Evolutionary conservation across 2,888 invertebrate species (phyloP), one percentile per base, ranked within the genome.

Genomic region (Laothoe populi): DNA sequence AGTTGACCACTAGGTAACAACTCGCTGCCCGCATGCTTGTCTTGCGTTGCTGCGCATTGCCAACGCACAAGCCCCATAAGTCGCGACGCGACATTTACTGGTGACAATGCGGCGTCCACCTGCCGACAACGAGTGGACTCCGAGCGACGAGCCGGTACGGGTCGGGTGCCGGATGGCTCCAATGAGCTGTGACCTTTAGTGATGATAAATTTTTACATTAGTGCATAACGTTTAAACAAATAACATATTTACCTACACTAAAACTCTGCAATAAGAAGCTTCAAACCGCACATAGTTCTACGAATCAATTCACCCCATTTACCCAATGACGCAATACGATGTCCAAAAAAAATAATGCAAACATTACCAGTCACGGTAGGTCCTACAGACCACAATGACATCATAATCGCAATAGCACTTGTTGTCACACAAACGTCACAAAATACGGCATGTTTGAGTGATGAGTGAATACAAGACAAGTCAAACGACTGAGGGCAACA

Each of bases 381-480:
- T 23, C 11, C 48, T 40, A 44, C 49, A 53, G 53, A 53, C 40
- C 42, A 31, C 31, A 80, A 79, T 88, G 88, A 87, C 81, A 83
- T 88, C 89, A 88, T 77, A 74, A 70, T 73, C 67, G 68, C 65
- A 69, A 68, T 77, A 73, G 69, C 68, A 66, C 71, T 73, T 75
- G 73, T 74, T 68, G 64, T 64, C 65, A 65, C 57, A 59, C 63
- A 71, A 67, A 78, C 86, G 87, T 88, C 84, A 86, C 73, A 68
- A 59, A 19, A 35, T 46, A 48, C 58, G 16, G 69, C 79, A 83
- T 87, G 79, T 74, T 77, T 73, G 64, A 81, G 75, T 72, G 79
- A 79, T 87, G 88, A 88, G 82, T 77, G 63, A 69, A 66, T 67
- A 71, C 72, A 71, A 72, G 71, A 70, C 74, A 71, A 70, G 65